phyloP scores from a whole-genome alignment of 2,797 vertebrate genomes.

The Danio albolineatus region DNA sequence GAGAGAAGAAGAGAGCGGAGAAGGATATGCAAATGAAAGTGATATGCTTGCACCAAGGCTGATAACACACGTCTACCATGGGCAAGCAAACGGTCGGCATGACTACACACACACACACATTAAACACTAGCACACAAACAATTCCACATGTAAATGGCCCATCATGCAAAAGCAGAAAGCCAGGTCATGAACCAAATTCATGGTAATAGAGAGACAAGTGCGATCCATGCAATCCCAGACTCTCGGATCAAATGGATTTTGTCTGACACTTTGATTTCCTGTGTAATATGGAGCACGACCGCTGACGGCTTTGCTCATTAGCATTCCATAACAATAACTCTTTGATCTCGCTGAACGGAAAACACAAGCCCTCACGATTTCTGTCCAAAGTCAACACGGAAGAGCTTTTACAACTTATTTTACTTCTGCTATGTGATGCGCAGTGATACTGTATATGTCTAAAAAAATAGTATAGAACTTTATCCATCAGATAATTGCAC shows the following conservation, averaged over 20 bases:
- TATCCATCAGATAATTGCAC: not conserved
- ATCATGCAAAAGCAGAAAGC: conserved; percentile 11
- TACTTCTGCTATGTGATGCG: not conserved
- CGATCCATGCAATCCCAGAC: conserved; percentile 13
- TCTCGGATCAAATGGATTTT: conserved; percentile 15
- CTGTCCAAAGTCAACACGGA: conserved; percentile 10
- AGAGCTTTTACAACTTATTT: not conserved
- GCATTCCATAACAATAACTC: conserved; percentile 23
- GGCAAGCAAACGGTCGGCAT: not conserved
- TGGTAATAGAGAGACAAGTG: conserved; percentile 4
- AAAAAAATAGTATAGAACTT: not conserved
- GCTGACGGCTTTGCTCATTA: conserved; percentile 20
- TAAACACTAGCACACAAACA: conserved; percentile 5
- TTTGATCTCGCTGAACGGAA: conserved; percentile 23
- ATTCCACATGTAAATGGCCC: conserved; percentile 15
- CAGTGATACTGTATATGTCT: too few species aligned
- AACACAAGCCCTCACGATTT: conserved; percentile 17
- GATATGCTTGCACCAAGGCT: conserved; percentile 33
- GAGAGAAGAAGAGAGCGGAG: conserved; percentile 16
- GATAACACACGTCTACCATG: conserved; percentile 51
- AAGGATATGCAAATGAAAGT: conserved; percentile 63
- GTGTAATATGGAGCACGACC: conserved; percentile 10
- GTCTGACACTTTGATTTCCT: conserved; percentile 37
- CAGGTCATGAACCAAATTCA: conserved; percentile 38
- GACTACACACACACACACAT: conserved; percentile 8